Conservation (phyloP, 2,797 vertebrate genomes). For the Crenuchus spilurus region DNA sequence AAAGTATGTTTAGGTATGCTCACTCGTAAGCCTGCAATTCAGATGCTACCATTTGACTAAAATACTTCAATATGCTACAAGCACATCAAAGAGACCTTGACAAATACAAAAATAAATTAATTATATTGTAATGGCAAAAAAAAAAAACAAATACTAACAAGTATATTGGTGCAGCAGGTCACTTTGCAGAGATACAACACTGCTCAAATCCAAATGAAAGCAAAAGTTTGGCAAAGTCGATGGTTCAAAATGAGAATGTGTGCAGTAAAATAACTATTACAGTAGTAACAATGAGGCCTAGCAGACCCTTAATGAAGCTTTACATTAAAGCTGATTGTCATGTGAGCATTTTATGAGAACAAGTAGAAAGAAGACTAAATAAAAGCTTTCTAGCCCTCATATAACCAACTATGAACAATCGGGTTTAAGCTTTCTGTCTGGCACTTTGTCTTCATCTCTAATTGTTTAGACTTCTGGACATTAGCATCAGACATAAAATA, state of each 20-base stretch:
- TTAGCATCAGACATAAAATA: no score
- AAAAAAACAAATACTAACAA: constrained; percentile 38
- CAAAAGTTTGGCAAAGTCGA: constrained; percentile 75
- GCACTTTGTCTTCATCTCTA: no score
- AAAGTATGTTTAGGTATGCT: constrained; percentile 76
- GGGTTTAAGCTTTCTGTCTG: no score
- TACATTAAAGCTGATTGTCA: constrained; percentile 70
- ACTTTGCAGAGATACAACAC: constrained; percentile 66
- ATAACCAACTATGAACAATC: neutral
- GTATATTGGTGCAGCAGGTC: constrained; percentile 44
- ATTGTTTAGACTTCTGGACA: no score
- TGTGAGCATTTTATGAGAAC: constrained; percentile 11
- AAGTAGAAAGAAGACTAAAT: neutral
- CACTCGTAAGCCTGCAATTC: constrained; percentile 84
- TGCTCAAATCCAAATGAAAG: constrained; percentile 66
- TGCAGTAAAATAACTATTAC: constrained; percentile 73
- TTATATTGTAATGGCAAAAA: constrained; percentile 57
- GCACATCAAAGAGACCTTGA: constrained; percentile 44
- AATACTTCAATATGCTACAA: constrained; percentile 78
- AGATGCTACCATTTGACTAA: constrained; percentile 77
- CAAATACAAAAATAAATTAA: constrained; percentile 66
- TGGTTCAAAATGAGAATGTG: constrained; percentile 37
- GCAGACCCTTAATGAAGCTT: constrained; percentile 60
- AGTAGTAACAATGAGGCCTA: constrained; percentile 57
- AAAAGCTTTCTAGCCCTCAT: neutral